Conservation (phyloP, 2,113 vertebrate species). For the Oriolus oriolus region DNA sequence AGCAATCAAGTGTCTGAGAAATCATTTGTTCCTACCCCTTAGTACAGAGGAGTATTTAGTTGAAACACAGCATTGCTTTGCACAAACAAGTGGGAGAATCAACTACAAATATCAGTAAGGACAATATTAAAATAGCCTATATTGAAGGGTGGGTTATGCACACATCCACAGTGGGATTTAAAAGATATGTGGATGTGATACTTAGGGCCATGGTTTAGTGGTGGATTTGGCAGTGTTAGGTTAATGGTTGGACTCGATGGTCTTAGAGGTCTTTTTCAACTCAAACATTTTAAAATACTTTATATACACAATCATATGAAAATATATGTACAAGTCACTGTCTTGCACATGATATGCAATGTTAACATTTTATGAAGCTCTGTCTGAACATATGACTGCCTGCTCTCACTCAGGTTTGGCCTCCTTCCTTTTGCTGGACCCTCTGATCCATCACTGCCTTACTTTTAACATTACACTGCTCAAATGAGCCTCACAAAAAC, state of each 20-base stretch:
- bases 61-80: background rate
- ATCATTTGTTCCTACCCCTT: background rate
- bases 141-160: background rate
- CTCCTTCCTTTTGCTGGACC: background rate
- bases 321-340: background rate
- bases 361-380: background rate
- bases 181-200: background rate
- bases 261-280: background rate
- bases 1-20: background rate
- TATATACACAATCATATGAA: background rate
- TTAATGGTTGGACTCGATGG: background rate
- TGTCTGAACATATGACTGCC: background rate
- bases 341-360: background rate
- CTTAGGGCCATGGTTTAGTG: background rate
- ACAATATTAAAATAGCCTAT: background rate
- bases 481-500: background rate
- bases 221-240: background rate
- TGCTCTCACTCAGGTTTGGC: background rate
- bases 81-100: background rate
- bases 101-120: background rate
- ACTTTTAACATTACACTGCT: background rate
- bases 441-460: background rate
- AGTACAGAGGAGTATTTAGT: background rate
- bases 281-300: background rate
- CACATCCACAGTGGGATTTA: accelerated